phyloP scores from a whole-genome alignment of 2,888 invertebrate genomes.

The Tinea pellionella region DNA sequence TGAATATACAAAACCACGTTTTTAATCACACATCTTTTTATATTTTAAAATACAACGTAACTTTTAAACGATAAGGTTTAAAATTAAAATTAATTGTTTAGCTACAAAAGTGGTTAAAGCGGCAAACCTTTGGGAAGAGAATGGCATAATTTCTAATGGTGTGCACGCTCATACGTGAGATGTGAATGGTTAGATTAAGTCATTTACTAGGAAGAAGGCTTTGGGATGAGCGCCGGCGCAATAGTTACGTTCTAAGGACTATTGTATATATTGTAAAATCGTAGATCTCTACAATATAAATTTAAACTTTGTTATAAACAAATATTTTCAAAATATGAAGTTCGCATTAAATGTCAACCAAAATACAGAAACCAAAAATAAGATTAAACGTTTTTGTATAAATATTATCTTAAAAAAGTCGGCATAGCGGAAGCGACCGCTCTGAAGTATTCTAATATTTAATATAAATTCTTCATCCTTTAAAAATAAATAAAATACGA shows the following conservation, averaged over 20 bases:
- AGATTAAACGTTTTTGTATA: too few species aligned
- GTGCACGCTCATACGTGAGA: conserved; percentile 14
- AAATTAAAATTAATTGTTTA: background rate
- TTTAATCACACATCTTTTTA: background rate
- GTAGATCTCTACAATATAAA: too few species aligned
- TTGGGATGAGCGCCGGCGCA: conserved; percentile 30
- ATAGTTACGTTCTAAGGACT: background rate
- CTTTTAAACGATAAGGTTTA: background rate
- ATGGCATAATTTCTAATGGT: conserved; percentile 12
- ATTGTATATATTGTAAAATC: background rate
- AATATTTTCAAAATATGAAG: too few species aligned
- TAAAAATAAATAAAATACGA: too few species aligned
- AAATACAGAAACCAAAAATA: too few species aligned
- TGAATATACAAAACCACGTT: background rate
- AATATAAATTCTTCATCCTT: too few species aligned
- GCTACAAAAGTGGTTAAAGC: background rate
- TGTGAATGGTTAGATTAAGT: conserved; percentile 9
- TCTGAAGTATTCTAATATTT: too few species aligned
- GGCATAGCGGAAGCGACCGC: too few species aligned
- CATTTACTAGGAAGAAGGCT: conserved; percentile 18
- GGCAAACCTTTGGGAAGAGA: conserved; percentile 5
- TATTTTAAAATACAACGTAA: background rate
- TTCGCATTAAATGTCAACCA: too few species aligned
- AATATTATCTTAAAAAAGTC: too few species aligned
- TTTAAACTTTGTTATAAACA: too few species aligned